A percentile compares a stretch with the other conserved stretches of the same genome.
phyloP scores from a whole-genome alignment of 2,888 invertebrate genomes.

The Myopa tessellatipennis region DNA sequence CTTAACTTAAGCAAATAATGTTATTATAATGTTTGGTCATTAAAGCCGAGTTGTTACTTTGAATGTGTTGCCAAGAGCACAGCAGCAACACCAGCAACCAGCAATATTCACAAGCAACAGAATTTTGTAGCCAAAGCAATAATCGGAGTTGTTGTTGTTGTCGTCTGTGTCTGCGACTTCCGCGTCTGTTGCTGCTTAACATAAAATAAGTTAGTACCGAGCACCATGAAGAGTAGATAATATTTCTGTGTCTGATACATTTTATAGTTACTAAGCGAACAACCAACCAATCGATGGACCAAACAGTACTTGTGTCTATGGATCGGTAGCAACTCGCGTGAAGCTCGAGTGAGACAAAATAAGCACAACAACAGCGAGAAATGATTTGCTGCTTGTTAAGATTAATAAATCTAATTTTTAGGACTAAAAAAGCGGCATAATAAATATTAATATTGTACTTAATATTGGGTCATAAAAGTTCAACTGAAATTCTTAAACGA shows the following conservation, averaged over 20 bases:
- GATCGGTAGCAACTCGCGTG: no score
- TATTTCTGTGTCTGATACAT: background rate
- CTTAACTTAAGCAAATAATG: slow-evolving; percentile 26
- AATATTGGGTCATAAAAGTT: no score
- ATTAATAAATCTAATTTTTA: no score
- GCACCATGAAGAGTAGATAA: background rate
- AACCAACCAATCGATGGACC: background rate
- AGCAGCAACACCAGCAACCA: no score
- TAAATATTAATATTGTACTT: no score
- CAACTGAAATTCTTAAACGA: no score
- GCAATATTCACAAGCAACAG: no score
- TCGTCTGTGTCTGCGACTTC: slow-evolving; percentile 18
- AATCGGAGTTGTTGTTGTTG: slow-evolving; percentile 2
- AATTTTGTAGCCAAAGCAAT: background rate
- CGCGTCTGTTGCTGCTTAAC: slow-evolving; percentile 10
- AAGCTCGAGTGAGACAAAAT: no score
- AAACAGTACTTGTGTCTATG: no score
- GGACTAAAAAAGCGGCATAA: no score
- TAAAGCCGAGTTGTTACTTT: slow-evolving; percentile 12
- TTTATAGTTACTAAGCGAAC: background rate
- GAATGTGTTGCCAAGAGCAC: background rate
- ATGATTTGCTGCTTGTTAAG: no score
- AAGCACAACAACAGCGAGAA: no score
- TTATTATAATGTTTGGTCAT: slow-evolving; percentile 28
- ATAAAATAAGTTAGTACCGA: slow-evolving; percentile 8